Conservation (phyloP, 2,888 invertebrate genomes). For the Drosophila kambysellisi region DNA sequence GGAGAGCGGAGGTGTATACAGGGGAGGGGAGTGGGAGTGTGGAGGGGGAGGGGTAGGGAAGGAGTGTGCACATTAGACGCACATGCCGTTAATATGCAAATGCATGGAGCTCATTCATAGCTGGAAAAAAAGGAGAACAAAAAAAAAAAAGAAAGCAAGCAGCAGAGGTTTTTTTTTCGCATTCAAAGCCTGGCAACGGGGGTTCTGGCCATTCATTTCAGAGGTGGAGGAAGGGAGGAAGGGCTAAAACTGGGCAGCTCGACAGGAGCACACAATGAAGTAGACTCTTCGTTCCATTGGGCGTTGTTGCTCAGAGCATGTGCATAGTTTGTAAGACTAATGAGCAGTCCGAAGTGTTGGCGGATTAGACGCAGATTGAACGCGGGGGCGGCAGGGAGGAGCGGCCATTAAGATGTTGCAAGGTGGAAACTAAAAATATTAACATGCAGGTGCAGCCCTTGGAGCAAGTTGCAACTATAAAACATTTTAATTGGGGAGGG, state of each 20-base stretch:
- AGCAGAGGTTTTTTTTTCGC: slow-evolving; percentile 25
- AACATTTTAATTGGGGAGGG: neutral
- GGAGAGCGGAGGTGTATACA: neutral
- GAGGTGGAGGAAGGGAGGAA: neutral
- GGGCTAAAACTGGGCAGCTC: slow-evolving; percentile 43
- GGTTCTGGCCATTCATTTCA: slow-evolving; percentile 46
- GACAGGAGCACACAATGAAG: slow-evolving; percentile 40
- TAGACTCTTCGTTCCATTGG: slow-evolving; percentile 1
- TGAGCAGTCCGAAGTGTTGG: slow-evolving; percentile 55
- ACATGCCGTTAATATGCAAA: slow-evolving; percentile 80
- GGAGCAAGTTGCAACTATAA: slow-evolving; percentile 8
- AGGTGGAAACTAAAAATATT: slow-evolving; percentile 1
- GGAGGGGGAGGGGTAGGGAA: neutral
- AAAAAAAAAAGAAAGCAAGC: neutral
- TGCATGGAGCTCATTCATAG: slow-evolving; percentile 63
- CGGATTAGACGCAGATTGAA: slow-evolving; percentile 13
- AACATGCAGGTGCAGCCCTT: neutral
- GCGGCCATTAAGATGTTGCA: slow-evolving; percentile 40
- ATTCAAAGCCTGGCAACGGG: slow-evolving; percentile 47
- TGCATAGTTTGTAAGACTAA: slow-evolving; percentile 75
- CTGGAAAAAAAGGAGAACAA: neutral
- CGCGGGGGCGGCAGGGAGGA: neutral
- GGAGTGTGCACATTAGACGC: slow-evolving; percentile 75
- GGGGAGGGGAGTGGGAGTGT: neutral
- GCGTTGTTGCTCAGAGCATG: slow-evolving; percentile 42